phyloP scores from a whole-genome alignment of 2,797 vertebrate genomes.

The Helicolenus hilgendorfi region DNA sequence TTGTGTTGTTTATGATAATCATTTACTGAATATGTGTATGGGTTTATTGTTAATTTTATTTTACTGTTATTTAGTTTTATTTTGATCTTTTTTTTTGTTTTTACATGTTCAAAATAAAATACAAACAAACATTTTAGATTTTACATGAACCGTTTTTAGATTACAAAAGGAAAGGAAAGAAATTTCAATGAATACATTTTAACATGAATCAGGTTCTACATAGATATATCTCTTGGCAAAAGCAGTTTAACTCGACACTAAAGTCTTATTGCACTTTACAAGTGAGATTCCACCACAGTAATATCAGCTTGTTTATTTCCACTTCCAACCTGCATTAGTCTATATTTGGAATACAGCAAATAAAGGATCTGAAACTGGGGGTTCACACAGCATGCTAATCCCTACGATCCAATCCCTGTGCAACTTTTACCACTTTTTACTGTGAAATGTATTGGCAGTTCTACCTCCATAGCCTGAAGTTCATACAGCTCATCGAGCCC shows the following conservation, averaged over 20 bases:
- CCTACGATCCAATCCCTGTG: background rate
- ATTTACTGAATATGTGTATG: too few species aligned
- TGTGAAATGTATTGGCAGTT: background rate
- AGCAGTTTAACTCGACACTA: background rate
- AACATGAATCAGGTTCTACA: background rate
- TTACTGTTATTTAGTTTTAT: too few species aligned
- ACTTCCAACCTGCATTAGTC: background rate
- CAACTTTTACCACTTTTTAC: background rate
- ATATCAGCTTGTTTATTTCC: background rate
- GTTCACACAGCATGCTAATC: background rate
- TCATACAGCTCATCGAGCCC: background rate
- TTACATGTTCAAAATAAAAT: too few species aligned
- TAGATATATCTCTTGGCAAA: background rate
- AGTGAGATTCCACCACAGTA: background rate
- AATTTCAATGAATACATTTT: background rate
- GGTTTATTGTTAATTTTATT: too few species aligned
- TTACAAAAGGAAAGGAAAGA: background rate
- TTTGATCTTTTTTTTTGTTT: too few species aligned
- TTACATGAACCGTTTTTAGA: background rate
- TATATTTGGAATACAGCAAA: background rate
- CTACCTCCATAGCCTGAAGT: background rate
- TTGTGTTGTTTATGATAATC: too few species aligned
- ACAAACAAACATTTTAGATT: background rate
- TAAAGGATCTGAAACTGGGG: background rate
- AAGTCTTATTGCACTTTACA: background rate